These are phyloP conservation scores for Phalacrocorax aristotelis DNA, from an alignment of 2,113 vertebrate genomes.

Conservation along the genomic window DNA sequence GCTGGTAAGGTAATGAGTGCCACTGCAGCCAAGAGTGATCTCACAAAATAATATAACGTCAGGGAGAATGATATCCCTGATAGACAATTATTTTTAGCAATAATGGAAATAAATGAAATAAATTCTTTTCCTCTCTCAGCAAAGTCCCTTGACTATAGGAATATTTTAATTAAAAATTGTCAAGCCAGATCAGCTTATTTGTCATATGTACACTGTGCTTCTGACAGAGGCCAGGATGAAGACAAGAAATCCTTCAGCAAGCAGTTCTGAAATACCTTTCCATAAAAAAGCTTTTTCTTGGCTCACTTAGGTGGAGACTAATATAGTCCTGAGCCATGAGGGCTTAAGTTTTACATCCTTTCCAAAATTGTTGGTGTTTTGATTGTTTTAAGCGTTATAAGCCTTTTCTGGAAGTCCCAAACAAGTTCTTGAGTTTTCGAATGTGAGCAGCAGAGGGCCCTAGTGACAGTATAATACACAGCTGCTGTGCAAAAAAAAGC, in stretches of 20 bases:
- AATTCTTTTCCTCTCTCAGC: background rate
- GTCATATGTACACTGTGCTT: fast-evolving
- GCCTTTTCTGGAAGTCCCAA: background rate
- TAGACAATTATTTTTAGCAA: background rate
- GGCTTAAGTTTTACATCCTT: background rate
- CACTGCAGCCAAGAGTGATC: background rate
- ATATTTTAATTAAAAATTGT: background rate
- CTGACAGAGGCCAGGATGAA: background rate
- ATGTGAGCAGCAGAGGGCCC: conserved; percentile 1
- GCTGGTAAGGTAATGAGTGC: background rate
- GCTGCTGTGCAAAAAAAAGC: background rate
- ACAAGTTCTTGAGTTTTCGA: background rate
- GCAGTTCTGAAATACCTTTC: background rate
- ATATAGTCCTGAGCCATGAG: background rate
- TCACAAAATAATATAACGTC: background rate
- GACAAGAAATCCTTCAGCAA: background rate
- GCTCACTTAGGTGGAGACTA: background rate
- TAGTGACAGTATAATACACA: background rate
- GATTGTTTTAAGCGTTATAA: background rate
- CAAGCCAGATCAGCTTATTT: background rate
- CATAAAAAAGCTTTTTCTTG: background rate
- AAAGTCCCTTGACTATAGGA: background rate
- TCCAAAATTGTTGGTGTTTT: background rate
- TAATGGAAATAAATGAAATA: background rate
- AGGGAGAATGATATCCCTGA: background rate